Evolutionary conservation across 2,888 invertebrate species (phyloP), one percentile per base, ranked within the genome.

Genomic region (Limnephilus rhombicus): DNA sequence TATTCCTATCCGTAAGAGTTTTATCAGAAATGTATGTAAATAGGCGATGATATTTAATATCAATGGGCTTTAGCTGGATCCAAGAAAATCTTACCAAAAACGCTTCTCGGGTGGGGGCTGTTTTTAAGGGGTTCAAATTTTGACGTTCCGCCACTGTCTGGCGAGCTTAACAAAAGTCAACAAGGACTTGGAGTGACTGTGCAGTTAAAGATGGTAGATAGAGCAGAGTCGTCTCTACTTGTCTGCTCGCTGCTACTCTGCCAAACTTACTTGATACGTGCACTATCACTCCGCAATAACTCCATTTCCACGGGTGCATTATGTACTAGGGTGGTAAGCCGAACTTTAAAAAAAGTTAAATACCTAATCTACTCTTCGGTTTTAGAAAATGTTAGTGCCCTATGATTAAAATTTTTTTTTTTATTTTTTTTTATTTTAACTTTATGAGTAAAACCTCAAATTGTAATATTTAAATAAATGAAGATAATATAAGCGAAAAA

Each of bases 121-220:
- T 53, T 53, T 53, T 53, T 18, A 18, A 5, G 53, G 18, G 18
- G 18, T 53, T 53, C 5, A 68, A 24, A 68, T 9, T 68, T 24
- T 68, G 68, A 24, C 24, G 24, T 68, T 24, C 24, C 24, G n/a
- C 68, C 68, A 68, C 68, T 68, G 68, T 68, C 24, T 68, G 24
- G n/a, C 24, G 9, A 24, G 68, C 68, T 68, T 68, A 68, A 68
- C 68, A 68, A 68, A 68, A 68, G 68, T 68, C 68, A 68, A 68
- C 68, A 68, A 68, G 68, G 68, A 68, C 18, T 5, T 53, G 18
- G 18, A 53, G 53, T 53, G 82, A 31, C 83, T 24, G 13, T 83
- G 83, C 83, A 37, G 83, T 24, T 41, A 41, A 24, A 83, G 83
- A 83, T 83, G 37, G 83, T 41, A 83, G 83, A 83, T 83, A 83